Evolutionary conservation across 2,888 invertebrate genomes (phyloP), one percentile per base, ranked within the genome.

Genomic region (Gastracanthus pulcherrimus): DNA sequence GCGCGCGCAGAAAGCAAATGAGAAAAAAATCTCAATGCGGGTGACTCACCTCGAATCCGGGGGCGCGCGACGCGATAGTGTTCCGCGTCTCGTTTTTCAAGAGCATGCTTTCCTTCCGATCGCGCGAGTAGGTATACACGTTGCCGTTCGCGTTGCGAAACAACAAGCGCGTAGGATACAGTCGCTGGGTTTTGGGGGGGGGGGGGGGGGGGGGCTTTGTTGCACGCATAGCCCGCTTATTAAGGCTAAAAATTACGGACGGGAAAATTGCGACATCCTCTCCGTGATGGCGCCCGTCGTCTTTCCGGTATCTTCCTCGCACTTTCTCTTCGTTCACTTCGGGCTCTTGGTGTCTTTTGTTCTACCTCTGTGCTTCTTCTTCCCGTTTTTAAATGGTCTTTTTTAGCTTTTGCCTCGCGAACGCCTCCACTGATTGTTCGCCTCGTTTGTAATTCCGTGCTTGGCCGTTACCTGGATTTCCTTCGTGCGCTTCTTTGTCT

Each of bases 261-360:
- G 69, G 64, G 60, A 76, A 76, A 80, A 80, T 80, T 81, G 80
- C 80, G 80, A 81, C 80, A 81, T 81, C 80, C 80, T 80, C 66
- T 13, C 34, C 51, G 26, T 5, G 0, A 5, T 4, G n/a, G 3
- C 34, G 48, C 11, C 41, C 5, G 19, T 64, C 19, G 41, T 31
- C n/a, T 34, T 31, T 23, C 48, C n/a, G 23, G 34, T 13, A 23
- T 31, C 34, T 29, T 31, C 48, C 16, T 58, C 41, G 13, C 41
- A 7, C 26, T 34, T 26, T 34, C 29, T 9, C 45, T 29, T 29
- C 3, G 16, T 62, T 31, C 29, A 34, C 9, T 62, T 36, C 66
- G 26, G 16, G 60, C 34, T 34, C 45, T 2, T n/a, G n/a, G n/a
- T n/a, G n/a, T n/a, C n/a, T n/a, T n/a, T n/a, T n/a, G n/a, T n/a